A percentile compares a stretch with the other conserved stretches of the same genome.
Conservation (phyloP, 1,140 invertebrate species). For the Centruroides sculpturatus region DNA sequence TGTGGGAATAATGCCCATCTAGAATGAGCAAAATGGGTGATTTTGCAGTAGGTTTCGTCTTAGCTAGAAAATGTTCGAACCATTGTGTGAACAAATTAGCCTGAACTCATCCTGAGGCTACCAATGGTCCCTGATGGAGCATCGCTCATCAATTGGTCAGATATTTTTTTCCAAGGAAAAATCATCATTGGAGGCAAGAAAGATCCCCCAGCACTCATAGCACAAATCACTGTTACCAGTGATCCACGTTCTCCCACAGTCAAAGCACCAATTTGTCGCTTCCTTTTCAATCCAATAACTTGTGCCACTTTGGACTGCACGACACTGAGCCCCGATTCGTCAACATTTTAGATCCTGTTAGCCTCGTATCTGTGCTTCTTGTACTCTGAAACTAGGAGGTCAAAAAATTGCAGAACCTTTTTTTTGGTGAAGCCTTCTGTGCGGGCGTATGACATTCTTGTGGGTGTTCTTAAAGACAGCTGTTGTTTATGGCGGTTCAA, state of each 20-base stretch:
- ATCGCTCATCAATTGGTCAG: neutral
- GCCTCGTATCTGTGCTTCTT: conserved; percentile 2
- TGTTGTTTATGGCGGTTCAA: neutral
- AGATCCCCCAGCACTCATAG: neutral
- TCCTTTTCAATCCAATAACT: conserved; percentile 5
- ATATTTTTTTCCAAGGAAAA: conserved; percentile 2
- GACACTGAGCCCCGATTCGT: conserved; percentile 14
- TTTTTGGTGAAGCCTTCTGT: conserved; percentile 2
- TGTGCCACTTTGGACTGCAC: conserved; percentile 8
- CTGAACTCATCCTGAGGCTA: conserved; percentile 13
- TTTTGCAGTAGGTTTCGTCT: conserved; percentile 13
- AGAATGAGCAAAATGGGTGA: conserved; percentile 25
- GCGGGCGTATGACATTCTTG: neutral
- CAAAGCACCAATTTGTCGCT: conserved; percentile 4
- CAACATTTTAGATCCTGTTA: conserved; percentile 12
- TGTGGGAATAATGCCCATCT: conserved; percentile 28
- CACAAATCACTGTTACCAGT: no score
- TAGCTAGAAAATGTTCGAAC: conserved; percentile 24
- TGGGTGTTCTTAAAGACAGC: neutral
- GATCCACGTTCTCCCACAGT: neutral
- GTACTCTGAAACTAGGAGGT: conserved; percentile 1
- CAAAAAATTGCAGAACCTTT: conserved; percentile 8
- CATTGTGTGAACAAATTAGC: conserved; percentile 27
- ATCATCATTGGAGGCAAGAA: conserved; percentile 3
- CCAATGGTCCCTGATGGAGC: neutral